phyloP scores from a whole-genome alignment of 2,797 vertebrate species.

The Neosilurus mollespiculum region DNA sequence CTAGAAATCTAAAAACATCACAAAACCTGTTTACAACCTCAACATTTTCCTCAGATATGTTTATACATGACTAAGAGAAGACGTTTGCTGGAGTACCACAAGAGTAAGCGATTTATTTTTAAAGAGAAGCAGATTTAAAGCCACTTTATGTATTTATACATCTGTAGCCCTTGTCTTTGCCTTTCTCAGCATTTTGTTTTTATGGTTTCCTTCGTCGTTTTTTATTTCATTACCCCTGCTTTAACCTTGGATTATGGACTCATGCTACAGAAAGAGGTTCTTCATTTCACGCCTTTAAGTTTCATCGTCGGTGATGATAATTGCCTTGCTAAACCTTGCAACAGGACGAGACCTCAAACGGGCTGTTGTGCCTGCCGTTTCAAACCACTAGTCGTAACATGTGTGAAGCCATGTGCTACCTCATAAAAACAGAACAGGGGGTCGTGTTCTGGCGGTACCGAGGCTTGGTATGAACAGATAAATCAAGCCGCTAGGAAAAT shows the following conservation, averaged over 20 bases:
- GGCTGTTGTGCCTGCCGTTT: not conserved
- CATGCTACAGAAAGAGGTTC: not conserved
- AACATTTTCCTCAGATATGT: not conserved
- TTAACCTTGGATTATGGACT: not conserved
- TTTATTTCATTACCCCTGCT: not conserved
- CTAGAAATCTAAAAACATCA: not conserved
- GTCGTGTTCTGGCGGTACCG: conserved; percentile 30
- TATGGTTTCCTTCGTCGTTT: not conserved
- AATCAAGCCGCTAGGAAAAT: conserved; percentile 38
- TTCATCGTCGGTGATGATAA: conserved; percentile 2
- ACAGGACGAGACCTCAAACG: not conserved
- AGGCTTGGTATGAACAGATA: conserved; percentile 44
- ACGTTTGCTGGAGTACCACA: not conserved
- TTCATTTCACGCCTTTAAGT: not conserved
- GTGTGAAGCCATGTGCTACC: conserved; percentile 23
- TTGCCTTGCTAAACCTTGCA: not conserved
- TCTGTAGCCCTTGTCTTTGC: too few relatives aligned
- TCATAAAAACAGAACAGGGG: conserved; percentile 12
- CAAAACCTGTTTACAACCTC: not conserved
- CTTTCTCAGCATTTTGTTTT: not conserved
- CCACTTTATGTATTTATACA: not conserved
- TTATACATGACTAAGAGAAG: not conserved
- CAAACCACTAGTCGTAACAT: conserved; percentile 20
- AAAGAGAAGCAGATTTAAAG: not conserved
- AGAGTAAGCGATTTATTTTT: not conserved